Evolutionary conservation across 2,797 vertebrate species (phyloP).

Genomic region (Echeneis naucrates): DNA sequence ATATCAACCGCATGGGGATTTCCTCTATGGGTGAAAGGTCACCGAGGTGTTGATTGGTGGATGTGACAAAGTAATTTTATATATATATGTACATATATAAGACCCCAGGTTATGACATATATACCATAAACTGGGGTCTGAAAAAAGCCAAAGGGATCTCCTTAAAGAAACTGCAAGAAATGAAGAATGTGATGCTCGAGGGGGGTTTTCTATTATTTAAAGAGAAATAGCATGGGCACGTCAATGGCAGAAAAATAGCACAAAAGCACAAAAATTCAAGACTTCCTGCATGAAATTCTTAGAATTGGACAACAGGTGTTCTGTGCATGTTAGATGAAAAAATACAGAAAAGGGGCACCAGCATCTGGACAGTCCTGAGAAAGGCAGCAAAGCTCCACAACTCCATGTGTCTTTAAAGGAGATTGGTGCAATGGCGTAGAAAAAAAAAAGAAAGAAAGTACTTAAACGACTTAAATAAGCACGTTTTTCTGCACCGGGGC

Average conservation of each 20-base stretch:
- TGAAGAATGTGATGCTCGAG: background rate
- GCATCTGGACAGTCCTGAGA: background rate
- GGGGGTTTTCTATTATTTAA: conserved; percentile 29
- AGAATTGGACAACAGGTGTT: conserved; percentile 25
- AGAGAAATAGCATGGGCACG: background rate
- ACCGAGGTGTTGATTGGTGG: conserved; percentile 57
- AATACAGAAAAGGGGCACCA: conserved; percentile 5
- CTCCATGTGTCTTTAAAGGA: background rate
- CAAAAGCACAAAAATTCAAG: background rate
- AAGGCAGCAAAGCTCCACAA: background rate
- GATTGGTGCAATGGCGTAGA: background rate
- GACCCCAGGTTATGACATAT: too few species aligned
- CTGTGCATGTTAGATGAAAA: background rate
- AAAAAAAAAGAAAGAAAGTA: background rate
- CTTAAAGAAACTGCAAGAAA: conserved; percentile 4
- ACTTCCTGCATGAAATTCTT: background rate
- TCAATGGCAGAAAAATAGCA: background rate
- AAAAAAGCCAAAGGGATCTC: conserved; percentile 18
- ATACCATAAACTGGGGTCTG: background rate
- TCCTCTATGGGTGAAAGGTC: conserved; percentile 43
- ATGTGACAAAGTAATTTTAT: conserved; percentile 14
- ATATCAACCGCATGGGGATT: conserved; percentile 10
- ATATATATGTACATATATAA: too few species aligned
- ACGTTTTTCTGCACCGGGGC: conserved; percentile 5
- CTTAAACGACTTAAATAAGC: background rate